Evolutionary conservation across 1,140 invertebrate species (phyloP), one percentile per base, ranked within the genome.

Genomic region (Cyclargus thomasi): DNA sequence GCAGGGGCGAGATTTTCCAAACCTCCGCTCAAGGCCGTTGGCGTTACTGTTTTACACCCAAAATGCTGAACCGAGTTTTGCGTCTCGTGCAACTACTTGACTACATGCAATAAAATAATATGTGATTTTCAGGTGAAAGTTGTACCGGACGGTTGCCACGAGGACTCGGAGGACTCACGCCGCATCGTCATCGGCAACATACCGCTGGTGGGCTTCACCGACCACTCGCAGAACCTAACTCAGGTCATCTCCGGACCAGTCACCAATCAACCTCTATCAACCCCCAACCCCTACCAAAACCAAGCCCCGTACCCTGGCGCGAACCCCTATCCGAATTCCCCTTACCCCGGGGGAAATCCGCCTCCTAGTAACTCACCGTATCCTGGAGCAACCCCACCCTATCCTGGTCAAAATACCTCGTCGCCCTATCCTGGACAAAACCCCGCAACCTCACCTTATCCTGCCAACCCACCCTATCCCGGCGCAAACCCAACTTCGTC

Each of bases 101-200:
- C n/a, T n/a, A n/a, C n/a, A n/a, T n/a, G n/a, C n/a, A n/a, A n/a
- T n/a, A n/a, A n/a, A n/a, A n/a, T n/a, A n/a, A n/a, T 5, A 65
- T n/a, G 8, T 59, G 35, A 14, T 29, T 65, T 59, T 3, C 69
- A 92, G 91, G 83, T 91, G 2, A 85, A 81, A 47, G 87, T 92
- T 20, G 80, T 83, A 65, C 90, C 92, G 1, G 81, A 85, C 35
- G 92, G 92, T 20, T 89, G 92, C 23, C 93, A 95, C 79, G 82
- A 85, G 22, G 92, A 94, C 84, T 85, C 93, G 8, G 86, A 89
- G n/a, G 90, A 90, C 1, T 90, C 91, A 36, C 89, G 92, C 20
- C 81, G 88, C 0, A 86, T 95, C 14, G 90, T 92, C 1, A 91
- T 95, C 65, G 94, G 95, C 10, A 94, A 93, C 16, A 85, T 95